Evolutionary conservation across 2,113 vertebrate genomes (phyloP).

Genomic region (Neodon shergylaensis): DNA sequence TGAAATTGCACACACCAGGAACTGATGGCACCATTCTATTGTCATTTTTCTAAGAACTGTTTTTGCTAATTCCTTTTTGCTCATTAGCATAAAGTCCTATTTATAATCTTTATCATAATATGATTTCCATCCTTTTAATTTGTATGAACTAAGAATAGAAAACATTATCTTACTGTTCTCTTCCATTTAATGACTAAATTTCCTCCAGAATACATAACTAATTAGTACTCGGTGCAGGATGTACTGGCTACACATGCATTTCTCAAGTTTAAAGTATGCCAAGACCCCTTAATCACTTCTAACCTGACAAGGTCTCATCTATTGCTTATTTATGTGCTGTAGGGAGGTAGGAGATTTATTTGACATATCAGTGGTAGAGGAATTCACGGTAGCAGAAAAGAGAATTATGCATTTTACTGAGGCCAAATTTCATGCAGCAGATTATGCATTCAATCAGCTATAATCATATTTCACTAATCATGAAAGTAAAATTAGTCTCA

Average conservation of each 20-base stretch:
- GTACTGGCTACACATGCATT: neutral
- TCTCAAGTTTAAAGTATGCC: conserved; percentile 16
- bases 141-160: conserved; percentile 30
- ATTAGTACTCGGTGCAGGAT: conserved; percentile 5
- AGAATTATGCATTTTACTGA: conserved; percentile 73
- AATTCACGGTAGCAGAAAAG: conserved; percentile 74
- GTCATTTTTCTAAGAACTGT: conserved; percentile 7
- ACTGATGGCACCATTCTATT: neutral
- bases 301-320: neutral
- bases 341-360: neutral
- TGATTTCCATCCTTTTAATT: conserved; percentile 53
- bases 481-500: conserved; percentile 83
- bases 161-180: conserved; percentile 33
- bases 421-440: conserved; percentile 79
- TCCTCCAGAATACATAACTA: neutral
- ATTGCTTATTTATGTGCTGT: neutral
- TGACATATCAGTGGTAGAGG: conserved; percentile 32
- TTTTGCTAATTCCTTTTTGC: conserved; percentile 34
- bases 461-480: conserved; percentile 85
- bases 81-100: conserved; percentile 29
- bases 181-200: conserved; percentile 51
- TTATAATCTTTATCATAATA: conserved; percentile 33
- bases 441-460: conserved; percentile 80
- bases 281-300: neutral
- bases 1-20: neutral